Base-by-base conservation (phyloP, 2,113 vertebrate genomes). In the Ictidomys tridecemlineatus region DNA sequence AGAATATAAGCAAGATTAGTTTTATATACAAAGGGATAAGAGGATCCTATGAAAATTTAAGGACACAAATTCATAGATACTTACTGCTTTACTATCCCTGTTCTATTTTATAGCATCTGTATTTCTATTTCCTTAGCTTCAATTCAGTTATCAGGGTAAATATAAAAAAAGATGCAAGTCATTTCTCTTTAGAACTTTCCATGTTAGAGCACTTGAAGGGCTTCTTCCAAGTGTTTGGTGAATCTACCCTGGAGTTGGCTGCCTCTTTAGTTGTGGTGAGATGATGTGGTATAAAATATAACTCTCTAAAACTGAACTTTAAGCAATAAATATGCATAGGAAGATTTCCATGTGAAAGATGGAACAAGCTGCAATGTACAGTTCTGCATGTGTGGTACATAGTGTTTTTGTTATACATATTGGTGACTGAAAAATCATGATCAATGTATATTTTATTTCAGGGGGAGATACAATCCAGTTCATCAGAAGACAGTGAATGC, bases 391-490 rank as follows among this genome's bases (percentile, higher is more conserved):
- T 51, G 22, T 51, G 30, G 72, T 45, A 53, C 73, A 32, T 65
- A 45, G 83, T 94, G n/a, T 53, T 93, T 95, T 53, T 93, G 34
- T 86, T 94, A 24, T 63, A 53, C 8, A 92, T 65, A 28, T n/a
- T 65, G 6, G n/a, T 95, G 58, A 73, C 67, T 93, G 90, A 95
- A 93, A 94, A 87, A 90, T 97, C 39, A 92, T 92, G 30, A 97
- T 65, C 95, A 93, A 96, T 39, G 90, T 20, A 94, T 87, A 13
- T 95, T 98, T 97, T 98, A 61, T 98, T 98, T 97, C 98, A 99
- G 98, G 93, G 97, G 95, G 96, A 98, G 91, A 94, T 65, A 61
- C 91, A 94, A 93, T 97, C 91, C 97, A 88, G 94, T 85, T 97
- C 96, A 97, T 77, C 97, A 17, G 37, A 98, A 98, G 98, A 98